Base-by-base conservation (phyloP, 2,888 invertebrate species). In the Drosophila anceps region DNA sequence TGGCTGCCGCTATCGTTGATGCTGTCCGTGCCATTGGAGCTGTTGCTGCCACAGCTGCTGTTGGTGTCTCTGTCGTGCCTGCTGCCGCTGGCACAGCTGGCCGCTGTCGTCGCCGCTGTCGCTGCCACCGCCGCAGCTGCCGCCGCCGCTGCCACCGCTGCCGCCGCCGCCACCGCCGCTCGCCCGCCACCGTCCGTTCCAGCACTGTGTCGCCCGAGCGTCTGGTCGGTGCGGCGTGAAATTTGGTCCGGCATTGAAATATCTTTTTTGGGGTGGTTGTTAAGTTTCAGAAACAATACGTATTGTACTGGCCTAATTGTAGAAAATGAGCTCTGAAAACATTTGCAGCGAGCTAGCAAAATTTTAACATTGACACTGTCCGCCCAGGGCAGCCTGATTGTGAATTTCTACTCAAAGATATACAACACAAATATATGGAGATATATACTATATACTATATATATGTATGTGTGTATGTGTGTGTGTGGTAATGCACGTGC, bases 201-300 rank as follows among this genome's bases (percentile, higher is more conserved):
- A 7, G 37, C 35, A 8, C 13, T 20, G 51, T 13, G 46, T 18
- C 60, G 37, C 20, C 24, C 41, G 39, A 33, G n/a, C 48, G 57
- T 41, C 24, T 39, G 43, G 51, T 41, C 20, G 37, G 7, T n/a
- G 35, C 31, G 60, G 59, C 20, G 3, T 51, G 62, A 20, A 68
- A 46, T 58, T 39, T 58, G 24, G 24, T 62, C 31, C 27, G 51
- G 57, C 68, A 76, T 64, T 20, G 41, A 41, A 12, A 8, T 31
- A 37, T 69, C 65, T 53, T 20, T 48, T 53, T 20, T 48, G 24
- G 46, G 31, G 0, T 35, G 18, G 18, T 44, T 43, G 7, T 12
- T 10, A 33, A 29, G 18, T 61, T 64, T 61, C 44, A 50, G 24
- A 59, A 76, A 62, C 24, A 59, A 58, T 51, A 62, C 46, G 35